Conservation (phyloP, 2,113 vertebrate species). For the Pachyramphus minor region DNA sequence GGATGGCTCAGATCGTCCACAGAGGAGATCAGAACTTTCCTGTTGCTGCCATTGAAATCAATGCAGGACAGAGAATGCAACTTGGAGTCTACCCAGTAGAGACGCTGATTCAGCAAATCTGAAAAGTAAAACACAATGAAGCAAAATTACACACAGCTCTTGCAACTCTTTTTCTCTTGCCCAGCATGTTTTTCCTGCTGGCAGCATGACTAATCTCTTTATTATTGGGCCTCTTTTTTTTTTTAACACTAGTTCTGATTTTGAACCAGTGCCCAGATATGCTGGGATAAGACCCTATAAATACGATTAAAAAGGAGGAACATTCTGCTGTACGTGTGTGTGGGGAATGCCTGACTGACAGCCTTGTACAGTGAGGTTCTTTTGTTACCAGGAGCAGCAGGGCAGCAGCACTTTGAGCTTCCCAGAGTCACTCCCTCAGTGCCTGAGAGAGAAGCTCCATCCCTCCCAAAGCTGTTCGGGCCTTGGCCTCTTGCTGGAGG, state of each 20-base stretch:
- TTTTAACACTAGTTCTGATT: slow-evolving; percentile 5
- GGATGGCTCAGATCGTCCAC: slow-evolving; percentile 89
- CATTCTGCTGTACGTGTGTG: background rate
- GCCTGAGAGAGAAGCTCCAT: background rate
- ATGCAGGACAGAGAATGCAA: slow-evolving; percentile 93
- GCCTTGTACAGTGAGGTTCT: background rate
- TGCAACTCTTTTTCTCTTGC: slow-evolving; percentile 7
- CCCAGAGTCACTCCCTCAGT: background rate
- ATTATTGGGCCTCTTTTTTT: background rate
- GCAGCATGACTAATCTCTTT: slow-evolving; percentile 49
- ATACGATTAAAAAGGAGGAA: slow-evolving; percentile 39
- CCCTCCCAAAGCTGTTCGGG: background rate
- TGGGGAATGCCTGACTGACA: background rate
- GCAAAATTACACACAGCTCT: slow-evolving; percentile 32
- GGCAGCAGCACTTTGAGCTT: background rate
- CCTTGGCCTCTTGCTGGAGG: background rate
- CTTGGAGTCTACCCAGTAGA: slow-evolving; percentile 99
- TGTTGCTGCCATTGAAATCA: slow-evolving; percentile 89
- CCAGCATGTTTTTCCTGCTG: slow-evolving; percentile 24
- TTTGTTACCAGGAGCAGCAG: background rate
- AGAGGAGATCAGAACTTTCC: slow-evolving; percentile 90
- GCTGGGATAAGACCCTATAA: slow-evolving; percentile 30
- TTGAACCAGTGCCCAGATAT: slow-evolving; percentile 53
- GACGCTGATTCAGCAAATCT: slow-evolving; percentile 92
- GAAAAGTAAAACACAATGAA: slow-evolving; percentile 49